These are phyloP conservation scores for Thalassarche chlororhynchos DNA, from an alignment of 2,113 vertebrate genomes.

Conservation along the genomic window DNA sequence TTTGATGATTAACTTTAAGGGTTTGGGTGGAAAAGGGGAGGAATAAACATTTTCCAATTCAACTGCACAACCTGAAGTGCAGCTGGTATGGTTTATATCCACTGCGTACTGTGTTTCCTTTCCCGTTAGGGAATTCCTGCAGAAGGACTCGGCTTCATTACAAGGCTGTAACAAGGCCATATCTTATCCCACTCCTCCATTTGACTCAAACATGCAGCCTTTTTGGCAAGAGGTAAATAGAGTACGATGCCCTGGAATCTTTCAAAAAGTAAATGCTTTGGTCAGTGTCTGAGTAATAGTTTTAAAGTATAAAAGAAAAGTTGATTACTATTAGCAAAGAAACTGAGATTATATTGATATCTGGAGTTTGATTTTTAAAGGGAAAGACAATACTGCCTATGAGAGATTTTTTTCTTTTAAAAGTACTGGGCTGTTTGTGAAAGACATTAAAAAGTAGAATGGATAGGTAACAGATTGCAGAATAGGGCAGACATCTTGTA, in stretches of 20 bases:
- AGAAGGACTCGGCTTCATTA: neutral
- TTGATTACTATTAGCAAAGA: neutral
- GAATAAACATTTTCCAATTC: neutral
- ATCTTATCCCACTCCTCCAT: neutral
- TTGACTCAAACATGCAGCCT: neutral
- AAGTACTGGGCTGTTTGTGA: neutral
- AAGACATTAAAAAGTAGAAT: neutral
- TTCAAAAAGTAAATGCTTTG: neutral
- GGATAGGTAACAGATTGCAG: neutral
- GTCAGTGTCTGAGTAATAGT: neutral
- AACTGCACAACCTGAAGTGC: neutral
- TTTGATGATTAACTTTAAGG: neutral
- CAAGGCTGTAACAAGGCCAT: neutral
- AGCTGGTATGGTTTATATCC: neutral
- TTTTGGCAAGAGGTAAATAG: neutral
- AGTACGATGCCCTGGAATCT: neutral
- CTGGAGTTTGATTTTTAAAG: neutral
- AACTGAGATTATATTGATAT: neutral
- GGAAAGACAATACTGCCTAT: neutral
- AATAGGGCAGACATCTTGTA: neutral
- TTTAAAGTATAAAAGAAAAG: neutral
- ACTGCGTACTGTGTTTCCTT: neutral
- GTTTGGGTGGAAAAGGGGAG: neutral
- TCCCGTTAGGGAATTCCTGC: neutral
- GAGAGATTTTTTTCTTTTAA: neutral